A percentile compares a stretch with the other conserved stretches of the same genome.
phyloP scores from a whole-genome alignment of 2,888 invertebrate species.

The Eristalis pertinax region DNA sequence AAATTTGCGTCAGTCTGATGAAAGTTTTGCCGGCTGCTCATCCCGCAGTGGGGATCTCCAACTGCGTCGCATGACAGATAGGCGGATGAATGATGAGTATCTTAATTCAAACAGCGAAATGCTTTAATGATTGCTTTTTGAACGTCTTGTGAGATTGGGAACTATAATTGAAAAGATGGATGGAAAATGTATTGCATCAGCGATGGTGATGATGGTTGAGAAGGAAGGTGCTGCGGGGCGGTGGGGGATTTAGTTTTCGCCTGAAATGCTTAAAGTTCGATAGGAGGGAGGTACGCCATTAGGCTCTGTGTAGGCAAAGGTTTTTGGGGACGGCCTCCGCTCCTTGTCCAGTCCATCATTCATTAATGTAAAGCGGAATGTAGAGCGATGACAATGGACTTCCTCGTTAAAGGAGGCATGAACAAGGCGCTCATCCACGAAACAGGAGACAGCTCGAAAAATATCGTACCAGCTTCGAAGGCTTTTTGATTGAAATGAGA shows the following conservation, averaged over 20 bases:
- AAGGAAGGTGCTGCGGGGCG: not conserved
- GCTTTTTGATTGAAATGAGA: too few relatives aligned
- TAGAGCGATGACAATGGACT: too few relatives aligned
- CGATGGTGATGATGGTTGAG: not conserved
- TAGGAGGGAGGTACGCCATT: too few relatives aligned
- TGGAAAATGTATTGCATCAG: not conserved
- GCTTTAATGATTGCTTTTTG: slow-evolving; percentile 6
- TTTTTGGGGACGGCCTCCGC: too few relatives aligned
- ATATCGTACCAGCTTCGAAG: too few relatives aligned
- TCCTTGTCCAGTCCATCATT: too few relatives aligned
- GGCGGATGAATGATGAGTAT: slow-evolving; percentile 11
- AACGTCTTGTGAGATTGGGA: slow-evolving; percentile 1
- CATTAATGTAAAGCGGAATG: too few relatives aligned
- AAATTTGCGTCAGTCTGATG: not conserved
- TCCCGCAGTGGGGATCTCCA: not conserved
- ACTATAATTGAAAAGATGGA: slow-evolving; percentile 10
- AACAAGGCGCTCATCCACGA: too few relatives aligned
- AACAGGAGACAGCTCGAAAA: too few relatives aligned
- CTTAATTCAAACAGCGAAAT: slow-evolving; percentile 5
- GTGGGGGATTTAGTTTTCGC: not conserved
- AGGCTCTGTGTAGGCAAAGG: too few relatives aligned
- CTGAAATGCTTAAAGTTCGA: too few relatives aligned
- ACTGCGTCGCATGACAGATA: not conserved
- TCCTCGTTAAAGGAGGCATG: too few relatives aligned
- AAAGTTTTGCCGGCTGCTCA: not conserved